These are phyloP conservation scores for Trissolcus brochymenae DNA, from an alignment of 2,888 invertebrate genomes.

Conservation along the genomic window DNA sequence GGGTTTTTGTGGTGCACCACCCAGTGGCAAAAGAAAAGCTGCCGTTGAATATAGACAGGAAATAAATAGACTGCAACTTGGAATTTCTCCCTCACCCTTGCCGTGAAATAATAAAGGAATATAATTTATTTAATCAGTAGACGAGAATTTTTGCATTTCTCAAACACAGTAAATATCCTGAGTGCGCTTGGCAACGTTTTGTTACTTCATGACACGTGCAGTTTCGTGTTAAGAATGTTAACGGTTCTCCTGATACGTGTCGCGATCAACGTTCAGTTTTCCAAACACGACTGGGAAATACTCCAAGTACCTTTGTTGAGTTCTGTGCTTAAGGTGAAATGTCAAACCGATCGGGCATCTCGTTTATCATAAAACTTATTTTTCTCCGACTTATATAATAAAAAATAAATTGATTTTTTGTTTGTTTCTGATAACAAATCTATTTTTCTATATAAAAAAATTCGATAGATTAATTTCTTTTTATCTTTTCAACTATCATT, in stretches of 20 bases:
- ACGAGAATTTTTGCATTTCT: constrained; percentile 24
- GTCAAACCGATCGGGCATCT: neutral
- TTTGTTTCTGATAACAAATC: constrained; percentile 2
- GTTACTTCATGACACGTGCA: constrained; percentile 43
- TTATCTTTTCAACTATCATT: too few species aligned
- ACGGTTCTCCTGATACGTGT: constrained; percentile 33
- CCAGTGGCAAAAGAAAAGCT: too few species aligned
- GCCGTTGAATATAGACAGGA: too few species aligned
- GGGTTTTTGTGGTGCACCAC: too few species aligned
- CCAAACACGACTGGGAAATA: constrained; percentile 10
- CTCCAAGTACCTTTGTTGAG: neutral
- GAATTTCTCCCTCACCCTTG: too few species aligned
- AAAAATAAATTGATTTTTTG: too few species aligned
- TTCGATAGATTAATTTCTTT: too few species aligned
- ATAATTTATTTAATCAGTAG: neutral
- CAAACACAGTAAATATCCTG: constrained; percentile 39
- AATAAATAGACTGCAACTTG: too few species aligned
- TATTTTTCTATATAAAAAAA: too few species aligned
- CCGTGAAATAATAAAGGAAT: too few species aligned
- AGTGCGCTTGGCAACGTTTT: constrained; percentile 35
- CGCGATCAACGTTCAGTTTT: constrained; percentile 10
- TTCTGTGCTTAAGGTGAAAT: constrained; percentile 4
- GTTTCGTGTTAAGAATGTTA: constrained; percentile 33
- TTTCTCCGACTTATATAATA: too few species aligned
- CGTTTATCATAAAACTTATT: too few species aligned